phyloP scores from a whole-genome alignment of 2,888 invertebrate genomes.

The Drosophila acutilabella region DNA sequence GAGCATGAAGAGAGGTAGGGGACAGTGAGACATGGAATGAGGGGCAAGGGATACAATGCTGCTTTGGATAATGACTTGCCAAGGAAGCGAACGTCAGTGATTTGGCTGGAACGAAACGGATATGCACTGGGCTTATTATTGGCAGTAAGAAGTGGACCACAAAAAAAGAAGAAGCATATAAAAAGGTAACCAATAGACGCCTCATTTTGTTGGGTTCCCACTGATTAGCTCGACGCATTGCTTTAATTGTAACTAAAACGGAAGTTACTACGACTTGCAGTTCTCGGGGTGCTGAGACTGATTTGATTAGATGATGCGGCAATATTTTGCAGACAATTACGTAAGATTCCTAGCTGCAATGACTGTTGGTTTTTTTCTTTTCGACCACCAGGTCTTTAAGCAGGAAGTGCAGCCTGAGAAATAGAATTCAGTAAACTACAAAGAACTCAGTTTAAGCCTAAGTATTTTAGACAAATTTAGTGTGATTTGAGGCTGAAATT shows the following conservation, averaged over 20 bases:
- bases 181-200: constrained; percentile 25
- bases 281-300: constrained; percentile 41
- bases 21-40: background rate
- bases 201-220: constrained; percentile 40
- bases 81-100: constrained; percentile 63
- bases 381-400: constrained; percentile 39
- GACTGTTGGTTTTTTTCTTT: constrained; percentile 37
- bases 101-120: constrained; percentile 75
- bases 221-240: constrained; percentile 73
- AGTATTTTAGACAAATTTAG: constrained; percentile 44
- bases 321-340: constrained; percentile 50
- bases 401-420: constrained; percentile 58
- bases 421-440: background rate
- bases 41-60: constrained; percentile 14
- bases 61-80: constrained; percentile 72
- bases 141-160: background rate
- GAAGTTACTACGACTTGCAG: constrained; percentile 72
- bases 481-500: constrained; percentile 66
- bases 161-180: background rate
- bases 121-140: constrained; percentile 60
- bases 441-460: constrained; percentile 15
- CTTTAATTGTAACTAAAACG: constrained; percentile 76
- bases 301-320: constrained; percentile 78
- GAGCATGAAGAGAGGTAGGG: background rate
- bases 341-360: constrained; percentile 42